Base-by-base conservation (phyloP, 2,797 vertebrate genomes). In the Myripristis jacobus region DNA sequence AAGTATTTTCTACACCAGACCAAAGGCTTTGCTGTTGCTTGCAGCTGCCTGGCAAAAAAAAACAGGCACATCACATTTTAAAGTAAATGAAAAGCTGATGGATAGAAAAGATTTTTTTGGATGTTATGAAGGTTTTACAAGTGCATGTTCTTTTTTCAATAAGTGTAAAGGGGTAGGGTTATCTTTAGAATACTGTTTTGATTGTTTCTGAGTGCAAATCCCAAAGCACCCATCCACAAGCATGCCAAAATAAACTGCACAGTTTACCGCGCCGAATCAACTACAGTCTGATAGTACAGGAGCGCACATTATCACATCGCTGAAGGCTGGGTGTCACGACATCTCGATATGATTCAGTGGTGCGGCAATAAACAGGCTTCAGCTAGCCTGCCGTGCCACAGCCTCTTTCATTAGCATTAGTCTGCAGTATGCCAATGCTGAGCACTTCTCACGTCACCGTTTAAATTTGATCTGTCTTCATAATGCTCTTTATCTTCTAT, bases 401-500 rank as follows among this genome's bases (percentile, higher is more conserved):
- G 31, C 50, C 34, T 62, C 10, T 65, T 63, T n/a, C 2, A 34
- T 80, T 63, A 60, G 60, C 48, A 53, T 75, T 76, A 27, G 64
- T 62, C 63, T 73, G 36, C 34, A 69, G 19, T 19, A 9, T 46
- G 27, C 65, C 21, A 12, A 44, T 43, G 53, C 48, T 12, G 31
- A 83, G 44, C 34, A 60, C 43, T 36, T 41, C 48, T 77, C 60
- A 19, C 53, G 29, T 21, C 46, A 57, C 54, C 38, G 48, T 81
- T 77, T 64, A 70, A 73, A 51, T 76, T 38, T 66, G 53, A 76
- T 82, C 65, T 29, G 66, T 70, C 72, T 72, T 73, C 77, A 48
- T 48, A 48, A 72, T 38, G 74, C 62, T 70, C 65, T 84, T 77
- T 61, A 75, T 77, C 68, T 58, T 70, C 77, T 76, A 64, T 76